A percentile compares a stretch with the other conserved stretches of the same genome.
These are phyloP conservation scores for Apodemus speciosus DNA, from an alignment of 2,113 vertebrate genomes.

Conservation along the genomic window DNA sequence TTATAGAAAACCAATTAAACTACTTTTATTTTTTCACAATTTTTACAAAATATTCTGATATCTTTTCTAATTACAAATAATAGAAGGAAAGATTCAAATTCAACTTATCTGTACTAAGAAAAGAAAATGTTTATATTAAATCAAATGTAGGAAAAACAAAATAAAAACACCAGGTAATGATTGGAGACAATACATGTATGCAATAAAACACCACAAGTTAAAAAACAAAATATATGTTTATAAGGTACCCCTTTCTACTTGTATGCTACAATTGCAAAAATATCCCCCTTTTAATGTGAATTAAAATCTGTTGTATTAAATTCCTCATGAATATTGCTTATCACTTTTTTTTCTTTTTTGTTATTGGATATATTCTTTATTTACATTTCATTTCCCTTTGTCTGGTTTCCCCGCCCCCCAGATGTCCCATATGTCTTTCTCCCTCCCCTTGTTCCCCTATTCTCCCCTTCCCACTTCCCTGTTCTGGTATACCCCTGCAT, in stretches of 20 bases:
- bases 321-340: not conserved
- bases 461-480: too few relatives aligned
- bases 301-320: not conserved
- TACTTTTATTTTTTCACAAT: constrained; percentile 19
- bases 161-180: not conserved
- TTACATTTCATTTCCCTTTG: too few relatives aligned
- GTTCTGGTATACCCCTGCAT: too few relatives aligned
- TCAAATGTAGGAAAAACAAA: constrained; percentile 33
- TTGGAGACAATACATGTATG: not conserved
- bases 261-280: not conserved
- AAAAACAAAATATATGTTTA: not conserved
- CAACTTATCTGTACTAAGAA: not conserved
- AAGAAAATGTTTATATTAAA: constrained; percentile 50
- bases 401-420: too few relatives aligned
- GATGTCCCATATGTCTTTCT: too few relatives aligned
- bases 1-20: constrained; percentile 35
- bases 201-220: not conserved
- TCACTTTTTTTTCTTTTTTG: too few relatives aligned
- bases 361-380: too few relatives aligned
- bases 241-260: not conserved
- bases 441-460: too few relatives aligned
- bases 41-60: constrained; percentile 48
- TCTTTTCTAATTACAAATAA: constrained; percentile 40
- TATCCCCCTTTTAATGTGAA: not conserved
- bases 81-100: not conserved